phyloP scores from a whole-genome alignment of 2,797 vertebrate species.

The Malurus splendens region DNA sequence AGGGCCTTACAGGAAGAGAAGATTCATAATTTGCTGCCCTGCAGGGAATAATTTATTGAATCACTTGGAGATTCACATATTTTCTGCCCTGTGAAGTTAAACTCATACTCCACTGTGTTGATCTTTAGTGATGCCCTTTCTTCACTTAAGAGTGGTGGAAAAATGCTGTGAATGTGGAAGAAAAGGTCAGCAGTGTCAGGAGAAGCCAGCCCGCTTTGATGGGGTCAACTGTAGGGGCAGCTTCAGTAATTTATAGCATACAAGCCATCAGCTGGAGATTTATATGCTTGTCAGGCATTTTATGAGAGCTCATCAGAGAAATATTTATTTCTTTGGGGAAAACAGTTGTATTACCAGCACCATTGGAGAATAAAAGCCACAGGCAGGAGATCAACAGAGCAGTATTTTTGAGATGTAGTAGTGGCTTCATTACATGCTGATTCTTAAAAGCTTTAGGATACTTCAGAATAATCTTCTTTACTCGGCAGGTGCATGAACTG shows the following conservation, averaged over 20 bases:
- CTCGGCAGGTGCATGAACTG: neutral
- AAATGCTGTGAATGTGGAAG: neutral
- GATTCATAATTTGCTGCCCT: neutral
- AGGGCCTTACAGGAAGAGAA: neutral
- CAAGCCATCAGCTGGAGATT: neutral
- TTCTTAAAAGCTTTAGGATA: constrained; percentile 18
- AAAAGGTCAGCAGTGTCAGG: neutral
- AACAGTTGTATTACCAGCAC: neutral
- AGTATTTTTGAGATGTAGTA: neutral
- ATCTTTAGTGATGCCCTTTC: neutral
- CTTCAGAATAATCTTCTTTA: constrained; percentile 8
- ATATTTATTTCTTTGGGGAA: neutral
- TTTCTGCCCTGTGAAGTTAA: neutral
- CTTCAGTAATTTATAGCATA: constrained; percentile 6
- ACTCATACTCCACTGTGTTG: neutral
- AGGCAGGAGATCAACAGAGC: neutral
- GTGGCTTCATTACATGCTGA: neutral
- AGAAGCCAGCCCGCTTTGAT: neutral
- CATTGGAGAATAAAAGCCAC: neutral
- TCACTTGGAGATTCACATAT: neutral
- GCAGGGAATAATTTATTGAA: neutral
- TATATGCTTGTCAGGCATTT: neutral
- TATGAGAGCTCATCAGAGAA: neutral
- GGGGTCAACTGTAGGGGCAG: neutral
- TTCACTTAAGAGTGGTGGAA: neutral